Evolutionary conservation across 2,888 invertebrate species (phyloP).

Genomic region (Apocheima hispidaria): DNA sequence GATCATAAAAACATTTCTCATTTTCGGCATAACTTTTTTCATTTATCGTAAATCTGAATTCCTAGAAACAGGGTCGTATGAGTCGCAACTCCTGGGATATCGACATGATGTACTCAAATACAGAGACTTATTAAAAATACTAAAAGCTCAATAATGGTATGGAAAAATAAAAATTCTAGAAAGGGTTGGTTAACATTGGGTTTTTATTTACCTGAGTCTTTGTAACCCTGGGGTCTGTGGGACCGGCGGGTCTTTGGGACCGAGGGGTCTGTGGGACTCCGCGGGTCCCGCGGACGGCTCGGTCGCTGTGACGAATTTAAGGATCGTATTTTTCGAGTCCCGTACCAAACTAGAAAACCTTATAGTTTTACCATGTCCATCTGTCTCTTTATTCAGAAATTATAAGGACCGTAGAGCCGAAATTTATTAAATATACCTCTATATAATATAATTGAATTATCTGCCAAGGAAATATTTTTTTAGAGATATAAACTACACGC

Average conservation of each 20-base stretch:
- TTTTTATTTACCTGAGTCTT: slow-evolving; percentile 32
- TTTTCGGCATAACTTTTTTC: too few species aligned
- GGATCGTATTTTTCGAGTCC: slow-evolving; percentile 19
- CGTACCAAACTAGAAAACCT: too few species aligned
- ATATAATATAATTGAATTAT: too few species aligned
- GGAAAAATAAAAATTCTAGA: slow-evolving; percentile 49
- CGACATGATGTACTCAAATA: slow-evolving; percentile 36
- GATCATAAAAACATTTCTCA: not conserved
- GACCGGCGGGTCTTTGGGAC: slow-evolving; percentile 9
- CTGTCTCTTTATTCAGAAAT: too few species aligned
- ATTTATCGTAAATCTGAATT: not conserved
- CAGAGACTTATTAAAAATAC: slow-evolving; percentile 65
- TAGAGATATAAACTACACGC: too few species aligned
- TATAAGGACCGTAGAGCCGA: too few species aligned
- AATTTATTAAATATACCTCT: too few species aligned
- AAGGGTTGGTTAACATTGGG: slow-evolving; percentile 69
- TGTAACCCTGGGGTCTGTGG: slow-evolving; percentile 27
- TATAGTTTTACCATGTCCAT: too few species aligned
- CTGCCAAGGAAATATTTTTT: too few species aligned
- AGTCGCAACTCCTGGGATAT: not conserved
- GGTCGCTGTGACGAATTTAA: slow-evolving; percentile 18
- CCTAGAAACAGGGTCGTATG: not conserved
- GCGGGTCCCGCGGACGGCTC: slow-evolving; percentile 5
- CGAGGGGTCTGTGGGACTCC: slow-evolving; percentile 14
- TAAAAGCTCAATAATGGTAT: slow-evolving; percentile 44